Evolutionary conservation across 92 coral and sea anemone species (phyloP), one percentile per base, ranked within the genome.

Genomic region (Parazoanthus darwini): DNA sequence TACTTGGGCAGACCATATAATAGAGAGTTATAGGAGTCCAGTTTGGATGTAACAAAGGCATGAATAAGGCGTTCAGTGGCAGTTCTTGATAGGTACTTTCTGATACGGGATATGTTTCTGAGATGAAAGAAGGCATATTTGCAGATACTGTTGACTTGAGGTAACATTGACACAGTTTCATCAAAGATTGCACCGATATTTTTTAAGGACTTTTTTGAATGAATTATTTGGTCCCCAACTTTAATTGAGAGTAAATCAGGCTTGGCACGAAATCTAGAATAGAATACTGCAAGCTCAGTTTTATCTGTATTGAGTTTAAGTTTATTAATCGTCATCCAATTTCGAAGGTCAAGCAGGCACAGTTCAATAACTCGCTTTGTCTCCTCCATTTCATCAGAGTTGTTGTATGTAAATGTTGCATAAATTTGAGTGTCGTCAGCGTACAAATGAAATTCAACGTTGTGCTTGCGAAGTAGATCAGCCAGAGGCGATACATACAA

Each of bases 71-170:
- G 43, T 77, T 89, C 79, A 42, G 90, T 80, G n/a, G 90, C 85
- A 46, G 65, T 48, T 63, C 51, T 48, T 37, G 90, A 78, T 42
- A 90, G 78, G 78, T 86, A 90, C 77, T 86, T 90, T 66, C 90
- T 87, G 67, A 80, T 90, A 23, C 86, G 76, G 86, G 74, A 42
- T 79, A 90, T 79, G 80, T 86, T 90, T 23, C 89, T 66, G 35
- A 90, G 90, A 81, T 90, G 90, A 81, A 78, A 89, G 23, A 86
- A 81, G 65, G 82, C 88, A 48, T 85, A 90, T 71, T 86, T 90
- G 77, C 90, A 90, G 42, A 74, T 90, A 54, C 77, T 79, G 75
- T 86, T 90, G 66, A 90, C 79, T n/a, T 90, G 92, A 43, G 38
- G 39, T 58, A 46, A 77, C 92, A 90, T 59, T 4, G 78, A 75